Evolutionary conservation across 2,888 invertebrate genomes (phyloP).

Genomic region (Polydrusus tereticollis): DNA sequence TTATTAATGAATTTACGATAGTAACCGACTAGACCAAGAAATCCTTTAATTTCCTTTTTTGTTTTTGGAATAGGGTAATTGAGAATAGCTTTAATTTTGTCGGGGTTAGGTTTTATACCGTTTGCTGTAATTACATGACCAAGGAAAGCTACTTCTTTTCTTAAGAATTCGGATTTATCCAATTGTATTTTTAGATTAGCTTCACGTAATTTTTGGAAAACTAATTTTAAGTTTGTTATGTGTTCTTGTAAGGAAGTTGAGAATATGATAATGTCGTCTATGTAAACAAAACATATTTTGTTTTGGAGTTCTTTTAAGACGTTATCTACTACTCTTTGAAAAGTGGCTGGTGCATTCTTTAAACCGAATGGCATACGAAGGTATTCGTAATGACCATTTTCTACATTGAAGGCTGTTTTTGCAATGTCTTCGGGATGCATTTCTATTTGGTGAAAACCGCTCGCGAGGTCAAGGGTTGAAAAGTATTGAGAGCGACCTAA

Average conservation of each 20-base stretch:
- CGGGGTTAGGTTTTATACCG: slow-evolving; percentile 50
- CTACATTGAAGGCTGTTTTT: slow-evolving; percentile 56
- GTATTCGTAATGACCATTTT: slow-evolving; percentile 54
- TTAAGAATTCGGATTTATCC: slow-evolving; percentile 48
- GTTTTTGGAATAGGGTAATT: slow-evolving; percentile 50
- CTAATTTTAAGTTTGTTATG: slow-evolving; percentile 39
- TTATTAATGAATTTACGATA: slow-evolving; percentile 49
- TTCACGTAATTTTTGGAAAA: slow-evolving; percentile 49
- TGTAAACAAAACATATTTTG: slow-evolving; percentile 51
- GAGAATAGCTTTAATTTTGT: slow-evolving; percentile 46
- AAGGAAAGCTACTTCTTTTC: slow-evolving; percentile 46
- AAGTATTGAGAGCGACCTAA: slow-evolving; percentile 54
- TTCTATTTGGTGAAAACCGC: slow-evolving; percentile 58
- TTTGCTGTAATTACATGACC: slow-evolving; percentile 50
- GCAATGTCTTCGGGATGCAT: slow-evolving; percentile 48
- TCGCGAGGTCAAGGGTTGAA: slow-evolving; percentile 52
- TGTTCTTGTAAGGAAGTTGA: slow-evolving; percentile 49
- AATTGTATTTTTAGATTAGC: slow-evolving; percentile 51
- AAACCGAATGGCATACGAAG: slow-evolving; percentile 56
- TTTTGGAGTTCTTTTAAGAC: slow-evolving; percentile 48
- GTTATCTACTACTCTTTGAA: slow-evolving; percentile 55
- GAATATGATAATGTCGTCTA: slow-evolving; percentile 53
- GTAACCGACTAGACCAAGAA: slow-evolving; percentile 49
- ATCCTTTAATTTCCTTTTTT: slow-evolving; percentile 51
- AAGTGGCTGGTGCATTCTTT: slow-evolving; percentile 54